These are phyloP conservation scores for Myotis planiceps DNA, from an alignment of 2,797 vertebrate genomes.

Conservation along the genomic window DNA sequence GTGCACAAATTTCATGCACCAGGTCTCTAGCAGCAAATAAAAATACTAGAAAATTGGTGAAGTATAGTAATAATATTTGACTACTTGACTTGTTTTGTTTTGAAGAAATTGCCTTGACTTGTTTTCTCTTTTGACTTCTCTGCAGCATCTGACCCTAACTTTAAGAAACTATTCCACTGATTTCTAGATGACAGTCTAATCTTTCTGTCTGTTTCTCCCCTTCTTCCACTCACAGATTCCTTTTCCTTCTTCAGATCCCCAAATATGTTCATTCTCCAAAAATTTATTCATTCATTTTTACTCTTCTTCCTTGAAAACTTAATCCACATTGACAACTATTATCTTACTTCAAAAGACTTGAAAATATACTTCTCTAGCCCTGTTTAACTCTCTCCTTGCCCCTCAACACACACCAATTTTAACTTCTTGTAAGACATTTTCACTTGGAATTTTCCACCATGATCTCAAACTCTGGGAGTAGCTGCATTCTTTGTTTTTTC, in stretches of 20 bases:
- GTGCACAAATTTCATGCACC: too few relatives aligned
- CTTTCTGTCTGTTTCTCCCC: neutral
- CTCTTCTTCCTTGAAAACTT: neutral
- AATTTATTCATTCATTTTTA: neutral
- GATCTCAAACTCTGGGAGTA: neutral
- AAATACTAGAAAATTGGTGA: neutral
- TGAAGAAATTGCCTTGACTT: neutral
- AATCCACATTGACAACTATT: neutral
- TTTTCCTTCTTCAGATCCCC: slow-evolving; percentile 1
- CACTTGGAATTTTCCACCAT: neutral
- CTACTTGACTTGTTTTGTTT: too few relatives aligned
- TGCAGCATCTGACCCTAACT: neutral
- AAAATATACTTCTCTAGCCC: neutral
- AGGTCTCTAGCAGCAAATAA: neutral
- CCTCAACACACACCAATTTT: neutral
- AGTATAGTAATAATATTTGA: neutral
- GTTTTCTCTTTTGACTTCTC: neutral
- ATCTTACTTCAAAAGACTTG: neutral
- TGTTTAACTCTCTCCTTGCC: neutral
- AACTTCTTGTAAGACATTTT: neutral
- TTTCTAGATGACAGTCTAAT: neutral
- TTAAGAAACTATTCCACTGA: neutral
- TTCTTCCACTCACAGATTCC: neutral
- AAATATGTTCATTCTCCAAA: neutral
- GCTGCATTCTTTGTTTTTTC: neutral